Base-by-base conservation (phyloP, 2,888 invertebrate genomes). In the Metopia argyrocephala region DNA sequence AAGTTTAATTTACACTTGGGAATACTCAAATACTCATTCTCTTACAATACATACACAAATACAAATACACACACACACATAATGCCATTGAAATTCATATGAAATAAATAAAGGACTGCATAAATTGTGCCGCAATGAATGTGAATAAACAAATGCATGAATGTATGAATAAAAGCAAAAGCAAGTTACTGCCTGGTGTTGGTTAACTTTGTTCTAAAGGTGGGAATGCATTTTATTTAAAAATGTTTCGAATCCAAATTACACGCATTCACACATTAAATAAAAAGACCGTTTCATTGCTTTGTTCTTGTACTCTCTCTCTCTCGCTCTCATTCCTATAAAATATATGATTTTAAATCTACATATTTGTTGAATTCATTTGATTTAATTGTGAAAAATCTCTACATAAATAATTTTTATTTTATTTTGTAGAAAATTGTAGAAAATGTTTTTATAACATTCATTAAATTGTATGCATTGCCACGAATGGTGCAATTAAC, bases 1-100 rank as follows among this genome's bases (percentile, higher is more conserved):
- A 68, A 73, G 73, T 80, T 80, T 68, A 80, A 76, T 80, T 80
- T 80, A 80, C 80, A 80, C 80, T 73, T 48, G 38, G 38, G 38
- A 38, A 15, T n/a, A n/a, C n/a, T n/a, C n/a, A 70, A 5, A 15
- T 15, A 54, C 12, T 12, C 38, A 56, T n/a, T n/a, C n/a, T n/a
- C n/a, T n/a, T n/a, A n/a, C n/a, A n/a, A n/a, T 23, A 12, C 38
- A 61, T 25, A 21, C 48, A 23, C 15, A 57, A 4, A 12, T 12
- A 20, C 18, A 70, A 28, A 12, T 12, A 28, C 48, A 15, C 5
- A 52, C 3, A 38, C 3, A 0, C 1, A 57, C 9, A 69, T 46
- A 73, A 52, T 27, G 38, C 66, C 66, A 80, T 73, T 57, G 76
- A 73, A 68, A 76, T 76, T 23, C 66, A 71, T 76, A 68, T 57